Conservation (phyloP, 1,140 invertebrate genomes). For the Drosophila mojavensis region DNA sequence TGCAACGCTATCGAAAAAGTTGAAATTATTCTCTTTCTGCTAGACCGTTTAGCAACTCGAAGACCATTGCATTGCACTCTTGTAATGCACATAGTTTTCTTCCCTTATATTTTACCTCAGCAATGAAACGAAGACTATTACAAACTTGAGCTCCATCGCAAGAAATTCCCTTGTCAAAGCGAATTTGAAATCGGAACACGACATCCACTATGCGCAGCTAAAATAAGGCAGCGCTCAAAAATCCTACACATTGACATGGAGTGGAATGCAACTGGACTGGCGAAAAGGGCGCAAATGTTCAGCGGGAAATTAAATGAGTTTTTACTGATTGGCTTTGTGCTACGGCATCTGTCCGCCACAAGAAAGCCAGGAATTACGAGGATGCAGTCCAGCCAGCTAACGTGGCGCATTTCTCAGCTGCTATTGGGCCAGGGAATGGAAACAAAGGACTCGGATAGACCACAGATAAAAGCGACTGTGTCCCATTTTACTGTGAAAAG, state of each 20-base stretch:
- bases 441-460: background rate
- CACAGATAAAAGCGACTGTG: background rate
- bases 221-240: background rate
- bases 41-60: no score
- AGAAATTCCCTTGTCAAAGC: no score
- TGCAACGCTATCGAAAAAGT: no score
- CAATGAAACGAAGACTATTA: background rate
- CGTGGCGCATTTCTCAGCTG: conserved; percentile 23
- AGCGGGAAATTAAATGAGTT: conserved; percentile 13
- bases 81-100: background rate
- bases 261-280: background rate
- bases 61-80: no score
- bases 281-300: no score
- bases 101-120: background rate
- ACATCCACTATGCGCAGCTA: no score
- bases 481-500: conserved; percentile 4
- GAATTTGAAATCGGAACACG: no score
- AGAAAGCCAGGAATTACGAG: conserved; percentile 3
- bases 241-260: background rate
- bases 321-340: conserved; percentile 40
- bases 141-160: background rate
- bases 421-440: conserved; percentile 11
- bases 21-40: no score
- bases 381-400: background rate
- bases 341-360: conserved; percentile 12